Base-by-base conservation (phyloP, 2,888 invertebrate genomes). In the Busseola fusca region DNA sequence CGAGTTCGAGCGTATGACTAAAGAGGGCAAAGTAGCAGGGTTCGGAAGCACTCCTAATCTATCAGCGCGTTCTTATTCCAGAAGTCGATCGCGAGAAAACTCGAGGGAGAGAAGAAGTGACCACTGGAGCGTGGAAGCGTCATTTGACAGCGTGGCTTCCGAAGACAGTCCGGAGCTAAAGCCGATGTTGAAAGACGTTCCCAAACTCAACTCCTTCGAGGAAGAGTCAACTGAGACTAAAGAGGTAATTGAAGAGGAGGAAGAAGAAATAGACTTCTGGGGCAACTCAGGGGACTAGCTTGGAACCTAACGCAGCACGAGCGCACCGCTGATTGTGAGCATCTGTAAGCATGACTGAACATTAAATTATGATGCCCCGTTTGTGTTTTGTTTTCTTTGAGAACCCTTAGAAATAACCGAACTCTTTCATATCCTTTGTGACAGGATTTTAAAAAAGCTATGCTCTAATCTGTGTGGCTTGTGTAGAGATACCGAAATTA, bases 21-120 rank as follows among this genome's bases (percentile, higher is more conserved):
- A 84, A 83, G 88, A 87, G 63, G 88, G 88, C 56, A 88, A 88
- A 72, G 79, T 85, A 80, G 77, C 87, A 74, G 90, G 84, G 76
- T 92, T 90, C 84, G 93, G 93, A 85, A 95, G 95, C 88, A 93
- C 94, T 81, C 95, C 96, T 92, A 96, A 95, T 92, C 90, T 96
- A 89, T 91, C 91, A 87, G 92, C 94, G 87, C 94, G 91, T 95
- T 95, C 95, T 94, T 86, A 94, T 95, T 95, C 96, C 94, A 95
- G 95, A 95, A 95, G 95, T 95, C 95, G 92, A 68, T 95, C 95
- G 87, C 91, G 95, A 83, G 95, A 95, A 87, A 88, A 91, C 74
- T 95, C 95, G 86, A 92, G 93, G 85, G 95, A 94, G 86, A 87
- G 88, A 78, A 91, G 89, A 84, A 87, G 86, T 76, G 93, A 94